Base-by-base conservation (phyloP, 2,113 vertebrate genomes). In the Lynx canadensis region DNA sequence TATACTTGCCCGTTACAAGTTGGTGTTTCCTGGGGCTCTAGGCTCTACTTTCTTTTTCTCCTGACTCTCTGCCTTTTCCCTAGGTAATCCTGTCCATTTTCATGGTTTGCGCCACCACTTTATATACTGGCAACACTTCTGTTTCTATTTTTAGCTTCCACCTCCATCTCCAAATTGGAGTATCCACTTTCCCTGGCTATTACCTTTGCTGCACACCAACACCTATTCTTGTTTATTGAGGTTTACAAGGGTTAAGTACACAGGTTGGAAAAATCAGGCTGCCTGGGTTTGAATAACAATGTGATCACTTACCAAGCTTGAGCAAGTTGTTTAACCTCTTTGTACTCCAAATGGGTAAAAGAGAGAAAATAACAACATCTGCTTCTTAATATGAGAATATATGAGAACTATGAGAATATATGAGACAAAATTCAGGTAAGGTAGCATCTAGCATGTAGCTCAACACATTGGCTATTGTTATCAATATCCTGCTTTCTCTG, bases 11-110 rank as follows among this genome's bases (percentile, higher is more conserved):
- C 55, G 23, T 69, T 84, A 93, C 12, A 83, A 73, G 68, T 21
- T 52, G n/a, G 21, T 95, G 45, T 66, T 86, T 84, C 81, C 57
- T 91, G 45, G 27, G 33, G 41, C 69, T 95, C 69, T 69, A 38
- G 85, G 50, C 10, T 97, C 60, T 71, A 48, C 21, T 93, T 87
- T 84, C 50, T 81, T 95, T 91, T 83, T 15, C n/a, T 74, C 11
- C 36, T 60, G n/a, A 76, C 23, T 91, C 52, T 68, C 27, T 76
- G 69, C 14, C n/a, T 66, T 57, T 74, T 18, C 73, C 13, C 33
- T 76, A 68, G 78, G 66, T 82, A 76, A 91, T 82, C 38, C 21
- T 7, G 73, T 79, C 57, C 18, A 90, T 73, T 94, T 92, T 50
- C 60, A 83, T 78, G 60, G n/a, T 78, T 78, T 82, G 14, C 7